Evolutionary conservation across 1,140 invertebrate species (phyloP).

Genomic region (Stegodyphus mimosarum): DNA sequence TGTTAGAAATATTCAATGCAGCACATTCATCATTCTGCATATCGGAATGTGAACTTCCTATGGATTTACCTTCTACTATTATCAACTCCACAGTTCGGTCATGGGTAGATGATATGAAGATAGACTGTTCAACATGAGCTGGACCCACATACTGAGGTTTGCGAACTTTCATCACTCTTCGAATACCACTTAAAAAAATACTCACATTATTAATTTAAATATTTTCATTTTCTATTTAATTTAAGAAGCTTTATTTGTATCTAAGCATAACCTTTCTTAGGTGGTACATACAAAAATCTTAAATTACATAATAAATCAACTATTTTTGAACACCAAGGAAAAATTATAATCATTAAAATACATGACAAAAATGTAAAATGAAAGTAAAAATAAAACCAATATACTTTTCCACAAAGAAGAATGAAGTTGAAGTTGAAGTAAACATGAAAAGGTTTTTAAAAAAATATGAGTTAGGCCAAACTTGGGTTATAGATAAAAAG

Average conservation of each 20-base stretch:
- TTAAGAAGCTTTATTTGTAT: too few relatives aligned
- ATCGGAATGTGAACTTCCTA: not conserved
- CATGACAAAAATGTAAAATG: too few relatives aligned
- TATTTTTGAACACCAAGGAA: not conserved
- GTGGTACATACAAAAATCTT: not conserved
- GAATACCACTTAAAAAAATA: slow-evolving; percentile 29
- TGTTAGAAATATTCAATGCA: too few relatives aligned
- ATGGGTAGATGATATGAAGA: slow-evolving; percentile 70
- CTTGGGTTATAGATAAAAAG: too few relatives aligned
- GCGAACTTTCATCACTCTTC: slow-evolving; percentile 71
- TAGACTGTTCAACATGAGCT: slow-evolving; percentile 67
- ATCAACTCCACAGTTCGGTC: slow-evolving; percentile 66
- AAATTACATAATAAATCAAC: not conserved
- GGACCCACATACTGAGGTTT: slow-evolving; percentile 74
- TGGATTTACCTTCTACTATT: slow-evolving; percentile 61
- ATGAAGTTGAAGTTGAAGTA: too few relatives aligned
- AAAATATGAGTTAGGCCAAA: too few relatives aligned
- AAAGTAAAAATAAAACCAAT: too few relatives aligned
- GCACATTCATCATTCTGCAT: too few relatives aligned
- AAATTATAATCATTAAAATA: too few relatives aligned
- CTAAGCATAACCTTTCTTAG: not conserved
- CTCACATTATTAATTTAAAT: not conserved
- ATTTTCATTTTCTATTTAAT: too few relatives aligned
- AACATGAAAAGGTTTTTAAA: too few relatives aligned
- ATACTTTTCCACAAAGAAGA: too few relatives aligned